Conservation (phyloP, 1,140 invertebrate species). For the Epicauta chinensis region DNA sequence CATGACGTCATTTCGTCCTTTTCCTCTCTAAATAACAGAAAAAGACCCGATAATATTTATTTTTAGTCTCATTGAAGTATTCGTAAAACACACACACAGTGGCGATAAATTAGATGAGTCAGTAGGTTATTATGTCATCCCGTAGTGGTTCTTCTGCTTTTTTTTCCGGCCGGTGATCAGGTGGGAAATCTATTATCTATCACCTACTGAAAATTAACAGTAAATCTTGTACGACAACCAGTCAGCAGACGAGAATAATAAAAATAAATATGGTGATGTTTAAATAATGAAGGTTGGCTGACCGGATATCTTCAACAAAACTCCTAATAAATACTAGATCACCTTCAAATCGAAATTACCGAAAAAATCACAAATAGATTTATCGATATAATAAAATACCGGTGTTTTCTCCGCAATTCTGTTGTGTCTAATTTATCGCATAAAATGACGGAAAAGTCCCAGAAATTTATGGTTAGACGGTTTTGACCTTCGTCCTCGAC, state of each 20-base stretch:
- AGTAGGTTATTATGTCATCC: conserved; percentile 13
- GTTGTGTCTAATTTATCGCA: background rate
- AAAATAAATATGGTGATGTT: background rate
- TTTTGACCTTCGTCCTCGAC: conserved; percentile 13
- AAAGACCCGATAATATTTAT: conserved; percentile 6
- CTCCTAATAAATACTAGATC: conserved; percentile 6
- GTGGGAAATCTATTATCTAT: conserved; percentile 4
- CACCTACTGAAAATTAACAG: conserved; percentile 4
- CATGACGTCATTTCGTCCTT: no score
- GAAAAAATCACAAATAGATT: conserved; percentile 3
- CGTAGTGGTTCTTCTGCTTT: no score
- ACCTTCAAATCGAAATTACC: conserved; percentile 11
- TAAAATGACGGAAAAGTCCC: conserved; percentile 2
- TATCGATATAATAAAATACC: conserved; percentile 8
- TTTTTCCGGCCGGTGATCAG: background rate
- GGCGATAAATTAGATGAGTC: conserved; percentile 13
- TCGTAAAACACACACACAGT: no score
- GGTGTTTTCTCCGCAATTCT: conserved; percentile 5
- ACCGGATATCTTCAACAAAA: conserved; percentile 13
- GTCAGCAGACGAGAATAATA: no score
- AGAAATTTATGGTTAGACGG: conserved; percentile 2
- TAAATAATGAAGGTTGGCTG: conserved; percentile 4
- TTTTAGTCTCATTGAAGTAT: background rate
- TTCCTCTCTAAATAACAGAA: background rate
- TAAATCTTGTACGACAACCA: conserved; percentile 7